phyloP scores from a whole-genome alignment of 2,797 vertebrate genomes.

The Xyrichtys novacula region DNA sequence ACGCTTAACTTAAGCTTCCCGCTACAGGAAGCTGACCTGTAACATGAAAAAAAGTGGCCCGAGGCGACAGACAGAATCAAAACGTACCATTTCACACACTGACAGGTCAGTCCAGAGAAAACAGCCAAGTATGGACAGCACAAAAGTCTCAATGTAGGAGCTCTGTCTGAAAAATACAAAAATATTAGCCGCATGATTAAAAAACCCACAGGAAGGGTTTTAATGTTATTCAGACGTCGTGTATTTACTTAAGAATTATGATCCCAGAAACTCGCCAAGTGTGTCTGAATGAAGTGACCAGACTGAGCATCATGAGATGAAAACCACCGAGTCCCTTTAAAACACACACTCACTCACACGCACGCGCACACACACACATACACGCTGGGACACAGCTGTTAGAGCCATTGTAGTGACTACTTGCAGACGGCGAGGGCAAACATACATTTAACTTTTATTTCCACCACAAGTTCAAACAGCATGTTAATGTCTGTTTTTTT shows the following conservation, averaged over 20 bases:
- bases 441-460: conserved; percentile 68
- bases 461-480: conserved; percentile 72
- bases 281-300: conserved; percentile 74
- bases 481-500: conserved; percentile 75
- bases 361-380: conserved; percentile 31
- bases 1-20: conserved; percentile 44
- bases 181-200: conserved; percentile 58
- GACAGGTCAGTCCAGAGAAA: conserved; percentile 58
- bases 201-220: conserved; percentile 58
- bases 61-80: conserved; percentile 34
- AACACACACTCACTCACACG: conserved; percentile 32
- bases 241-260: conserved; percentile 68
- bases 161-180: conserved; percentile 58
- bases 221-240: conserved; percentile 64
- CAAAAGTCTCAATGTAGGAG: conserved; percentile 55
- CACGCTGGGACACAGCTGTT: conserved; percentile 68
- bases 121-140: conserved; percentile 46
- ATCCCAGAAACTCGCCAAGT: conserved; percentile 55
- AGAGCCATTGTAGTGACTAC: conserved; percentile 73
- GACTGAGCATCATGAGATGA: conserved; percentile 66
- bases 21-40: conserved; percentile 30
- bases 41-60: conserved; percentile 19
- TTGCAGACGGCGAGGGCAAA: conserved; percentile 74
- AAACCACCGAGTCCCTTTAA: conserved; percentile 66
- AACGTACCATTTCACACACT: conserved; percentile 36